These are phyloP conservation scores for Papilio protenor DNA, from an alignment of 2,888 invertebrate species.

Conservation along the genomic window DNA sequence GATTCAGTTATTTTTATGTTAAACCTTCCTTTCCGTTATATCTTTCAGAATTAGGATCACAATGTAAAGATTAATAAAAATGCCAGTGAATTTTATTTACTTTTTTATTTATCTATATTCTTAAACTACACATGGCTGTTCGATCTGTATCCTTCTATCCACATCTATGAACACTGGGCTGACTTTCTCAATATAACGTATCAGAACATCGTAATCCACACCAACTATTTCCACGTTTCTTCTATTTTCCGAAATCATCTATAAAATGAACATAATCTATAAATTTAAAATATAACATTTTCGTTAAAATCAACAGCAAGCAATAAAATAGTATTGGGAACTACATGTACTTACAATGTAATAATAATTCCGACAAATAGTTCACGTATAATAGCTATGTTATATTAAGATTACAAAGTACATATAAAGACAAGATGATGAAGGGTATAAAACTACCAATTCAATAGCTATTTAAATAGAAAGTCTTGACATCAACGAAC, in stretches of 20 bases:
- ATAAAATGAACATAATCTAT: slow-evolving; percentile 43
- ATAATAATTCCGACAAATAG: no score
- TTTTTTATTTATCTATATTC: not conserved
- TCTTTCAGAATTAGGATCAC: not conserved
- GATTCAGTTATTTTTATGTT: not conserved
- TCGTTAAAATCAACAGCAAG: not conserved
- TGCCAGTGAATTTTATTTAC: not conserved
- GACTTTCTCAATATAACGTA: slow-evolving; percentile 64
- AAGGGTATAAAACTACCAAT: no score
- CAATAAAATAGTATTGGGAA: not conserved
- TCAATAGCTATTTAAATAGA: no score
- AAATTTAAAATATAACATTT: not conserved
- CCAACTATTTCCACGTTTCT: slow-evolving; percentile 68
- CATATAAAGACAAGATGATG: no score
- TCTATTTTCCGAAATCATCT: slow-evolving; percentile 77
- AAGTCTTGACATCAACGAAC: no score
- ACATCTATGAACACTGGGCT: slow-evolving; percentile 66
- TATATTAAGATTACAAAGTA: no score
- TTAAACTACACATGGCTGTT: slow-evolving; percentile 64
- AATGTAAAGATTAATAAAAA: not conserved
- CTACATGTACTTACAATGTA: not conserved
- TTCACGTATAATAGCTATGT: no score
- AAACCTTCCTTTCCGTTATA: not conserved
- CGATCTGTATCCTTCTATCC: slow-evolving; percentile 69
- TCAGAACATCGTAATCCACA: slow-evolving; percentile 68